A percentile compares a stretch with the other conserved stretches of the same genome.
phyloP scores from a whole-genome alignment of 2,113 vertebrate species.

The Columba janthina region DNA sequence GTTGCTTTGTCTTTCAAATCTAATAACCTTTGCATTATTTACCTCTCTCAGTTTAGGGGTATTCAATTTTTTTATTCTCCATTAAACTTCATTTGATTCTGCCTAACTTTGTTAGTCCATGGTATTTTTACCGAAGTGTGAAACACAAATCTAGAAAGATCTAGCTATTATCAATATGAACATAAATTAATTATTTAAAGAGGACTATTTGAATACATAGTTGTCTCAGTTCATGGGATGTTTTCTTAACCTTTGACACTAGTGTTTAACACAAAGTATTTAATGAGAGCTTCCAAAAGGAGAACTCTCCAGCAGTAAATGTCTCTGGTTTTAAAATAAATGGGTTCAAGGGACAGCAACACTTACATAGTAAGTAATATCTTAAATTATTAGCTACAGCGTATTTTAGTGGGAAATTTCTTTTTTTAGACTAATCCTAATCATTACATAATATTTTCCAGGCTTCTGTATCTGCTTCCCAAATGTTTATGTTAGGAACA shows the following conservation, averaged over 20 bases:
- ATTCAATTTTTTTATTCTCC: background rate
- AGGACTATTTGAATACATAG: background rate
- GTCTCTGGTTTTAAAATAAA: background rate
- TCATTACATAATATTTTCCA: background rate
- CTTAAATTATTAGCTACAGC: background rate
- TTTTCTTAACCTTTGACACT: constrained; percentile 20
- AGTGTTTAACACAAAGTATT: background rate
- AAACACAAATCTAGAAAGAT: background rate
- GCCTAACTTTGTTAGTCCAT: background rate
- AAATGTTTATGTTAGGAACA: background rate
- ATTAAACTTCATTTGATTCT: background rate
- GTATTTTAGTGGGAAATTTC: background rate
- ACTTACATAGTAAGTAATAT: background rate
- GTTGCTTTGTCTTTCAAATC: background rate
- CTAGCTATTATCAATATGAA: background rate
- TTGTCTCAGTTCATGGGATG: background rate
- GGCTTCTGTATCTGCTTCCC: background rate
- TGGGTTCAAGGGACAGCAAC: background rate
- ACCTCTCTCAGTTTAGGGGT: background rate
- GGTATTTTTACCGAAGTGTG: background rate
- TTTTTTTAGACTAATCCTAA: background rate
- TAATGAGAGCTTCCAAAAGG: background rate
- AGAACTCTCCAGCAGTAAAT: background rate
- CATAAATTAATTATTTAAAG: background rate
- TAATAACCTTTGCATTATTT: background rate